Conservation (phyloP, 2,888 invertebrate genomes). For the Athalia rosae region DNA sequence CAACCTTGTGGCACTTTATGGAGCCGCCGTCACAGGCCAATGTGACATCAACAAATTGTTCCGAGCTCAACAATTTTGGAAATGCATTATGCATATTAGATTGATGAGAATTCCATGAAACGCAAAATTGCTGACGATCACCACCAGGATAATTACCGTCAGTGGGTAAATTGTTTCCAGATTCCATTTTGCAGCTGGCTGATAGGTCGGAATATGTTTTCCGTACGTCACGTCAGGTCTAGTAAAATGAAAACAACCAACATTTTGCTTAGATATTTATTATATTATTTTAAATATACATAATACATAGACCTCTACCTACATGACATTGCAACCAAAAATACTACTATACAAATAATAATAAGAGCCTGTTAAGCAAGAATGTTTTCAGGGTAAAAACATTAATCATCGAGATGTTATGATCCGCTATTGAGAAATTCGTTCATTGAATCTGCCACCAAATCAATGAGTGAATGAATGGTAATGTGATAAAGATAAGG, state of each 20-base stretch:
- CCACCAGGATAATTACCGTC: slow-evolving; percentile 68
- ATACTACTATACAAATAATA: slow-evolving; percentile 19
- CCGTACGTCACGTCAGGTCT: slow-evolving; percentile 35
- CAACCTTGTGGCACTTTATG: slow-evolving; percentile 90
- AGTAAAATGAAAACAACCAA: slow-evolving; percentile 34
- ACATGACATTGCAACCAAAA: slow-evolving; percentile 30
- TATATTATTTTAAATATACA: slow-evolving; percentile 6
- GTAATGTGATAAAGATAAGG: neutral
- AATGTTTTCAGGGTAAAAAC: neutral
- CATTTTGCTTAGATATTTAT: slow-evolving; percentile 38
- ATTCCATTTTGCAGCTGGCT: slow-evolving; percentile 58
- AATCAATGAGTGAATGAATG: no score
- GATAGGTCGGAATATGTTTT: slow-evolving; percentile 18
- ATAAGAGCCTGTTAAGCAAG: slow-evolving; percentile 5
- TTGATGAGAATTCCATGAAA: slow-evolving; percentile 89
- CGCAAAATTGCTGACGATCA: slow-evolving; percentile 80
- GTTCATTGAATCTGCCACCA: no score
- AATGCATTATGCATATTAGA: slow-evolving; percentile 87
- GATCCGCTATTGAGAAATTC: neutral
- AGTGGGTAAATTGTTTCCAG: slow-evolving; percentile 65
- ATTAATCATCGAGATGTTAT: neutral
- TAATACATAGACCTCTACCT: slow-evolving; percentile 26
- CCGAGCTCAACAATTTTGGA: slow-evolving; percentile 83
- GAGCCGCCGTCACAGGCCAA: slow-evolving; percentile 90
- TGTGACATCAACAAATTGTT: slow-evolving; percentile 91